Percentiles rank a stretch among this genome's conserved stretches.
These are phyloP conservation scores for Pocillopora meandrina DNA, from an alignment of 92 coral and sea anemone species.

Conservation along the genomic window DNA sequence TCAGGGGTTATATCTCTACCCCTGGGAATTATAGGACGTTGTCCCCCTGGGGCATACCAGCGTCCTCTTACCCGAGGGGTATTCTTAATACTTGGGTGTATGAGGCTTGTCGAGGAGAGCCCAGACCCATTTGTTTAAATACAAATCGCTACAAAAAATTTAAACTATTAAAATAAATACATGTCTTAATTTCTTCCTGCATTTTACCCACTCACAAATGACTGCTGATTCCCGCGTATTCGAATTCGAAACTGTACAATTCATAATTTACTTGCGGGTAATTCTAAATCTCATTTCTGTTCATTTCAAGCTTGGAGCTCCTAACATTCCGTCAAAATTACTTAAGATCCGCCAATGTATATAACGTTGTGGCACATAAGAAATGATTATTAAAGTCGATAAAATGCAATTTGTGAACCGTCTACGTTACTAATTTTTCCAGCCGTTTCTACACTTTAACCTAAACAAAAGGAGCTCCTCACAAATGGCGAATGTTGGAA, in stretches of 20 bases:
- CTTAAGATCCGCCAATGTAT: neutral
- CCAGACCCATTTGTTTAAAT: slow-evolving; percentile 9
- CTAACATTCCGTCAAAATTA: neutral
- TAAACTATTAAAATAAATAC: slow-evolving; percentile 27
- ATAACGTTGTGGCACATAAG: no score
- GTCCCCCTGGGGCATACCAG: slow-evolving; percentile 9
- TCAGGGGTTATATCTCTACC: neutral
- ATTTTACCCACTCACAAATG: neutral
- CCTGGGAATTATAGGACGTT: slow-evolving; percentile 22
- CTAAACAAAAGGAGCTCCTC: no score
- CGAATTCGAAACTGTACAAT: slow-evolving; percentile 5
- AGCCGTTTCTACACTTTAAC: no score
- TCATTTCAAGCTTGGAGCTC: slow-evolving; percentile 8
- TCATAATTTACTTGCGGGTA: slow-evolving; percentile 1
- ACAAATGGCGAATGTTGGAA: no score
- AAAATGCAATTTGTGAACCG: no score
- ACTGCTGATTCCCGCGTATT: neutral
- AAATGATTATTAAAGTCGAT: no score
- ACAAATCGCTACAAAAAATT: slow-evolving; percentile 23
- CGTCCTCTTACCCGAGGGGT: slow-evolving; percentile 13
- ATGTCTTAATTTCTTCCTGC: neutral
- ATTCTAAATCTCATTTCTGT: neutral
- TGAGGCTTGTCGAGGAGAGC: neutral
- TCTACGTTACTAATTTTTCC: no score
- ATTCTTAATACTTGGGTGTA: neutral